Conservation (phyloP, 1,140 invertebrate genomes). For the Meloidogyne hapla region DNA sequence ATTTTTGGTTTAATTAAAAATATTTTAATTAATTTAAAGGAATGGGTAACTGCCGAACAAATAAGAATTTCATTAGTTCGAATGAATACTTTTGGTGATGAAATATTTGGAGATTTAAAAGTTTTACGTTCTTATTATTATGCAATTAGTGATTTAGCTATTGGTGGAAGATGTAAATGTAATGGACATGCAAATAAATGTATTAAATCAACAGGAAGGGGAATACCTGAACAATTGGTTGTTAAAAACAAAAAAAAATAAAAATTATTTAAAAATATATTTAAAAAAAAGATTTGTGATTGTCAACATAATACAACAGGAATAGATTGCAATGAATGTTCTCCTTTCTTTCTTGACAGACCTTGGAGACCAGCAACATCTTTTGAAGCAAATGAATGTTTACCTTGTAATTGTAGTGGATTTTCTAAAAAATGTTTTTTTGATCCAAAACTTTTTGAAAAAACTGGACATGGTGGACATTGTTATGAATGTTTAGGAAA, state of each 20-base stretch:
- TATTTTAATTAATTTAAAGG: too few species aligned
- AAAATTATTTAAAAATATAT: conserved; percentile 36
- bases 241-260: too few species aligned
- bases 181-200: conserved; percentile 93
- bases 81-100: conserved; percentile 95
- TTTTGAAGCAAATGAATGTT: conserved; percentile 85
- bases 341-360: conserved; percentile 90
- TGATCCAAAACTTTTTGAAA: conserved; percentile 82
- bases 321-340: conserved; percentile 77
- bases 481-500: conserved; percentile 90
- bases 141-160: conserved; percentile 89
- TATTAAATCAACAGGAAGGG: conserved; percentile 68
- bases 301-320: conserved; percentile 96
- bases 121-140: conserved; percentile 95
- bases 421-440: conserved; percentile 87
- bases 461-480: conserved; percentile 91
- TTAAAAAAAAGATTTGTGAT: conserved; percentile 70
- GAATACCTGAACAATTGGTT: background rate
- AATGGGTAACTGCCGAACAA: conserved; percentile 95
- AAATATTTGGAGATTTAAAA: conserved; percentile 85
- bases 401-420: conserved; percentile 92
- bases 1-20: conserved; percentile 68
- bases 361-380: conserved; percentile 87
- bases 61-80: conserved; percentile 83
- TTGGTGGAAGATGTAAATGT: conserved; percentile 91